Conservation (phyloP, 2,113 vertebrate genomes). For the Percina caprodes region DNA sequence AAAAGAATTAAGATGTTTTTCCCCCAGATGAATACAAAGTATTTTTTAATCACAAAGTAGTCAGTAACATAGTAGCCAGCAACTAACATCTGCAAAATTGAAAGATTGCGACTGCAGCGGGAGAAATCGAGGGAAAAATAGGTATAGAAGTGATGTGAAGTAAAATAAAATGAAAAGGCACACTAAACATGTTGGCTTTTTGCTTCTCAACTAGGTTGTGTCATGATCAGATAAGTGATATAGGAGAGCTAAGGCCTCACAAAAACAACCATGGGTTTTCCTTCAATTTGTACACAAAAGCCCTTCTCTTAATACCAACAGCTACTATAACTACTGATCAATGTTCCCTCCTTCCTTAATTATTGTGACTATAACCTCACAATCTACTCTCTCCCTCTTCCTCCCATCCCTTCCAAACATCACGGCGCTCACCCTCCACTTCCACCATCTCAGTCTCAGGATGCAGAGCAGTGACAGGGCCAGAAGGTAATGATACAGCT, state of each 20-base stretch:
- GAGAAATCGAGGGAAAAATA: neutral
- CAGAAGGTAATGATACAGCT: constrained; percentile 97
- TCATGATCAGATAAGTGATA: neutral
- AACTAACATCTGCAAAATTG: neutral
- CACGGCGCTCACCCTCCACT: constrained; percentile 64
- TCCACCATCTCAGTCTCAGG: constrained; percentile 78
- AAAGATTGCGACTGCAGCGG: neutral
- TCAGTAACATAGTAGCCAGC: neutral
- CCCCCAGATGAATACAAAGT: neutral
- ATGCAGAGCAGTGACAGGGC: constrained; percentile 92
- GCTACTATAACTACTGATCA: constrained; percentile 57
- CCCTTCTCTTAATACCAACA: constrained; percentile 44
- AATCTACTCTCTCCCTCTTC: constrained; percentile 34
- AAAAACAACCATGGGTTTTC: neutral
- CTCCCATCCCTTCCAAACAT: constrained; percentile 44
- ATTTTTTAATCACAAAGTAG: neutral
- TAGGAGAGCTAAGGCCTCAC: neutral
- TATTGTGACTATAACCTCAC: constrained; percentile 64
- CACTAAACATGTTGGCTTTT: neutral
- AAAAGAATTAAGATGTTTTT: neutral
- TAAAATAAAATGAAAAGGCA: neutral
- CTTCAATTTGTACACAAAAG: constrained; percentile 38
- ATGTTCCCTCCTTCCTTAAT: constrained; percentile 59
- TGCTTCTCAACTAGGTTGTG: neutral
- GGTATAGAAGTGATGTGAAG: neutral